These are phyloP conservation scores for Papilio glaucus DNA, from an alignment of 1,140 invertebrate species.

Conservation along the genomic window DNA sequence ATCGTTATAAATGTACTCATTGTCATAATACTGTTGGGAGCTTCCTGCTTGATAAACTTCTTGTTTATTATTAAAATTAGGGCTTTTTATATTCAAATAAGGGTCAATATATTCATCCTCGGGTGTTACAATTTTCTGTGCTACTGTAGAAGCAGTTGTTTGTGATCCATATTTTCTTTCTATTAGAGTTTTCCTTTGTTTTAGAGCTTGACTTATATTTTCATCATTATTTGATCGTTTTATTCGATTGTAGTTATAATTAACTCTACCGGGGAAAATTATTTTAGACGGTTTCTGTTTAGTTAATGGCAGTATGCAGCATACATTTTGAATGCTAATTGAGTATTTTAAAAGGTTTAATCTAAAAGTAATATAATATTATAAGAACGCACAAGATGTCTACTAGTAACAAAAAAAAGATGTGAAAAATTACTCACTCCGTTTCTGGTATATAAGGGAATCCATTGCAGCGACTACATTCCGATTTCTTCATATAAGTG, in stretches of 20 bases:
- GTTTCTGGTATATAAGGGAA: constrained; percentile 38
- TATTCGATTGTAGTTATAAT: constrained; percentile 42
- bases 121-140: constrained; percentile 56
- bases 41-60: constrained; percentile 43
- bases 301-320: constrained; percentile 62
- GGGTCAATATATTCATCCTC: constrained; percentile 68
- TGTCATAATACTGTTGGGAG: constrained; percentile 48
- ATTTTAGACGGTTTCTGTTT: constrained; percentile 46
- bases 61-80: constrained; percentile 46
- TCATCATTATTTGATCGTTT: constrained; percentile 57
- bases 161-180: constrained; percentile 46
- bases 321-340: constrained; percentile 48
- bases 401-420: not conserved
- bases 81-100: constrained; percentile 72
- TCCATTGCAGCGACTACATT: constrained; percentile 54
- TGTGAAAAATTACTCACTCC: constrained; percentile 36
- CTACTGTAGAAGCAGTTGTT: constrained; percentile 40
- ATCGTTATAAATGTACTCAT: constrained; percentile 52
- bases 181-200: constrained; percentile 53
- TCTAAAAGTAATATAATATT: constrained; percentile 43
- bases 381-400: constrained; percentile 22
- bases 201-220: constrained; percentile 47
- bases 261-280: constrained; percentile 46
- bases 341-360: constrained; percentile 38
- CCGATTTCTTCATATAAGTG: constrained; percentile 58